A percentile compares a stretch with the other conserved stretches of the same genome.
Evolutionary conservation across 2,888 invertebrate genomes (phyloP).

Genomic region (Diaprepes abbreviatus): DNA sequence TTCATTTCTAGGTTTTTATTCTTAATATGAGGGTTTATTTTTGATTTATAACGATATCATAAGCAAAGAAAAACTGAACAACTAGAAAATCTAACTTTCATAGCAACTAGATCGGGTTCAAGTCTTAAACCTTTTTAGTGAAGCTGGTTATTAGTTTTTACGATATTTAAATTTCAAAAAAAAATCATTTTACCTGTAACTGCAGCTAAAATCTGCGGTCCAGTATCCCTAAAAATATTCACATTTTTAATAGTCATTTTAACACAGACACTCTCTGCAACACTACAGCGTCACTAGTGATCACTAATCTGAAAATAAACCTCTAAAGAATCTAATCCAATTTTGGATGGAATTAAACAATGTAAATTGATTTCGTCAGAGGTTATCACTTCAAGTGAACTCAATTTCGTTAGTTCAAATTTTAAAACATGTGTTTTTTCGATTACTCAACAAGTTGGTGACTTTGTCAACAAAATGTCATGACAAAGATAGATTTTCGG

Average conservation of each 20-base stretch:
- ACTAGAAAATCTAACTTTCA: no score
- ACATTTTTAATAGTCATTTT: constrained; percentile 40
- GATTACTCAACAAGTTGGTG: background rate
- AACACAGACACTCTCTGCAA: background rate
- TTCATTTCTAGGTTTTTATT: no score
- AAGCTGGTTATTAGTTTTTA: no score
- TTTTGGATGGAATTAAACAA: background rate
- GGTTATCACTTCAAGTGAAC: background rate
- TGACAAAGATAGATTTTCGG: background rate
- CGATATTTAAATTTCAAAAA: no score
- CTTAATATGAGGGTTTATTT: no score
- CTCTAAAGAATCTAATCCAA: background rate
- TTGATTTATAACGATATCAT: no score
- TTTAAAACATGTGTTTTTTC: background rate
- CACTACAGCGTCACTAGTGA: background rate
- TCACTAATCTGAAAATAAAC: background rate
- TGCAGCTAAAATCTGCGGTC: constrained; percentile 48
- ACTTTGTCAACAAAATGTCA: background rate
- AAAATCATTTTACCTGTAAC: constrained; percentile 47
- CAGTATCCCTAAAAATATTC: constrained; percentile 48
- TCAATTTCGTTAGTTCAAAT: background rate
- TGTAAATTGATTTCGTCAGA: background rate
- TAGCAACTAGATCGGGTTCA: no score
- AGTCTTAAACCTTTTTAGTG: no score
- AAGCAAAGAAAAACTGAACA: no score